These are phyloP conservation scores for Drosophila antonietae DNA, from an alignment of 2,888 invertebrate species.

Conservation along the genomic window DNA sequence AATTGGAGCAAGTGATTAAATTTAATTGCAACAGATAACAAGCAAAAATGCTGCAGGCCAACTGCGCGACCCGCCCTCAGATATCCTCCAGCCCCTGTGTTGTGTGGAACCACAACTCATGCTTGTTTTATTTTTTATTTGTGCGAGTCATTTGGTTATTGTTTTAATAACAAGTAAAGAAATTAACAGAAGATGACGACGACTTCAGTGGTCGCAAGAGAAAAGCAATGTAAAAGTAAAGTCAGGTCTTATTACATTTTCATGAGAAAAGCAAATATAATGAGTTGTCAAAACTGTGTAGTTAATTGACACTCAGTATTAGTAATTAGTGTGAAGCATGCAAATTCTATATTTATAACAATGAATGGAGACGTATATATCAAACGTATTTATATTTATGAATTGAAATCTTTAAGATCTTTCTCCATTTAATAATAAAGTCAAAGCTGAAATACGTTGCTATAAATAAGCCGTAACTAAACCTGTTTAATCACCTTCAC, in stretches of 20 bases:
- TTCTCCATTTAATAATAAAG: neutral
- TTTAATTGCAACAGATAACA: conserved; percentile 71
- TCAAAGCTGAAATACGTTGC: no score
- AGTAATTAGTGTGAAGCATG: neutral
- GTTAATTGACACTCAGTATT: neutral
- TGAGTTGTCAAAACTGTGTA: conserved; percentile 2
- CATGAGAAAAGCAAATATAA: neutral
- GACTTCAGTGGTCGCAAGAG: conserved; percentile 7
- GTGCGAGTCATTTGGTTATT: conserved; percentile 37
- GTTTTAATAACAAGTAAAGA: conserved; percentile 21
- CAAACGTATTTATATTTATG: no score
- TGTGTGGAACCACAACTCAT: neutral
- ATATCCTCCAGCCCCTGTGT: conserved; percentile 2
- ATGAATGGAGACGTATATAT: neutral
- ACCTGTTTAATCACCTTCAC: neutral
- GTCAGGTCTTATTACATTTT: conserved; percentile 17
- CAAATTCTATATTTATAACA: neutral
- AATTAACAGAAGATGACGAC: conserved; percentile 43
- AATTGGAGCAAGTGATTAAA: conserved; percentile 74
- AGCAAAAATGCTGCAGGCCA: conserved; percentile 15
- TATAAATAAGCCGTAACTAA: neutral
- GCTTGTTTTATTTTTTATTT: conserved; percentile 3
- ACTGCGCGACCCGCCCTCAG: neutral
- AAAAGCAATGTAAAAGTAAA: conserved; percentile 16
- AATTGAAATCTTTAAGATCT: neutral